phyloP scores from a whole-genome alignment of 1,140 invertebrate genomes.

The Gonioctena quinquepunctata region DNA sequence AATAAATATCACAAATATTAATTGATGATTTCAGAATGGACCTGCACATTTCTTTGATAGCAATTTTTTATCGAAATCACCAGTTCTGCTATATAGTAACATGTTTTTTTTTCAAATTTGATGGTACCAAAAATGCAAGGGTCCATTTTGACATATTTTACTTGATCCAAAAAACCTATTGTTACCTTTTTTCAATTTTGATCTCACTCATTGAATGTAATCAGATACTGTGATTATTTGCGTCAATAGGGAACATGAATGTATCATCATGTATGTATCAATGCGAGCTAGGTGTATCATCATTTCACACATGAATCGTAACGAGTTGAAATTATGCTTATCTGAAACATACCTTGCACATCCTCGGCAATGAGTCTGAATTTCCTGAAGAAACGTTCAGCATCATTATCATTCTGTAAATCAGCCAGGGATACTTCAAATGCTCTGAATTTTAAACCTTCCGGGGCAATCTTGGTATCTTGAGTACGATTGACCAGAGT shows the following conservation, averaged over 20 bases:
- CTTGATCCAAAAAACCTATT: no score
- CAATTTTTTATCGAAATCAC: no score
- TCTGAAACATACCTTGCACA: constrained; percentile 84
- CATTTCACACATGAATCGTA: constrained; percentile 44
- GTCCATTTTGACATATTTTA: no score
- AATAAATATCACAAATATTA: no score
- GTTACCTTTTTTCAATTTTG: neutral
- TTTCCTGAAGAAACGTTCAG: constrained; percentile 96
- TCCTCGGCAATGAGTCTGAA: constrained; percentile 96
- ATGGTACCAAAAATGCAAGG: neutral
- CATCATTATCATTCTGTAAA: constrained; percentile 91
- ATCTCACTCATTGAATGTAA: neutral
- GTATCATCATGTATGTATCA: constrained; percentile 59
- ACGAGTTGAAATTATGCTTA: no score
- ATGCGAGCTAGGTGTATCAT: constrained; percentile 54
- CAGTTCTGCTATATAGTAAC: no score
- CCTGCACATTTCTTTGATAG: no score
- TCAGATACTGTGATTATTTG: constrained; percentile 9
- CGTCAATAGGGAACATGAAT: constrained; percentile 57
- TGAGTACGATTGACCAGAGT: constrained; percentile 95
- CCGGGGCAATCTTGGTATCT: constrained; percentile 91
- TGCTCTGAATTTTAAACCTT: constrained; percentile 94
- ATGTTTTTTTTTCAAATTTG: no score
- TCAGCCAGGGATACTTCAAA: constrained; percentile 98
- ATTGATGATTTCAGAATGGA: no score